phyloP scores from a whole-genome alignment of 2,888 invertebrate species.

The Idaea dimidiata region DNA sequence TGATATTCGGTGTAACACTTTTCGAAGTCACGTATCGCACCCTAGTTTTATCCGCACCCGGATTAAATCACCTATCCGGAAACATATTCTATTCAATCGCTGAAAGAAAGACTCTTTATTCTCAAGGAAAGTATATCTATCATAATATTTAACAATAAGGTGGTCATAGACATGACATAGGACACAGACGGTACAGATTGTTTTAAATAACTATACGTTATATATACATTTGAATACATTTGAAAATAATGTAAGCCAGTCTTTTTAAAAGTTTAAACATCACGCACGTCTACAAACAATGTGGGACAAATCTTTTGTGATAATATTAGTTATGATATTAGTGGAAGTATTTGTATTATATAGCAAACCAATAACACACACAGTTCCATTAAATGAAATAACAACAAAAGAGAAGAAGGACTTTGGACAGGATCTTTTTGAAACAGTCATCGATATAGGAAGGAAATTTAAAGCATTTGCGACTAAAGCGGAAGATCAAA shows the following conservation, averaged over 20 bases:
- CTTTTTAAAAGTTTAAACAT: neutral
- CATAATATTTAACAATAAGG: neutral
- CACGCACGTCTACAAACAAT: neutral
- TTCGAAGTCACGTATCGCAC: too few relatives aligned
- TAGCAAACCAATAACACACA: neutral
- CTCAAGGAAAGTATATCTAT: neutral
- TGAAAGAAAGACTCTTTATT: neutral
- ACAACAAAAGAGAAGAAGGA: neutral
- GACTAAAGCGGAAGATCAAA: conserved; percentile 22
- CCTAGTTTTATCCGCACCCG: too few relatives aligned
- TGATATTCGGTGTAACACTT: too few relatives aligned
- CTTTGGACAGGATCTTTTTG: neutral
- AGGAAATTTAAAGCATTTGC: neutral
- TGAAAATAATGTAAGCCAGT: neutral
- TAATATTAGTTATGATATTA: neutral
- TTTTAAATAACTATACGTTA: neutral
- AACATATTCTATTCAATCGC: neutral
- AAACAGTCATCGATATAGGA: neutral
- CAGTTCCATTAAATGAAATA: neutral
- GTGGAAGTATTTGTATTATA: neutral
- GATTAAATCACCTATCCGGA: neutral
- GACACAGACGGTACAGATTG: neutral
- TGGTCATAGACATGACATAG: neutral
- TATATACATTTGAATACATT: neutral
- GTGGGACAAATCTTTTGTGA: neutral